Conservation (phyloP, 1,140 invertebrate genomes). For the Hydropsyche tenuis region DNA sequence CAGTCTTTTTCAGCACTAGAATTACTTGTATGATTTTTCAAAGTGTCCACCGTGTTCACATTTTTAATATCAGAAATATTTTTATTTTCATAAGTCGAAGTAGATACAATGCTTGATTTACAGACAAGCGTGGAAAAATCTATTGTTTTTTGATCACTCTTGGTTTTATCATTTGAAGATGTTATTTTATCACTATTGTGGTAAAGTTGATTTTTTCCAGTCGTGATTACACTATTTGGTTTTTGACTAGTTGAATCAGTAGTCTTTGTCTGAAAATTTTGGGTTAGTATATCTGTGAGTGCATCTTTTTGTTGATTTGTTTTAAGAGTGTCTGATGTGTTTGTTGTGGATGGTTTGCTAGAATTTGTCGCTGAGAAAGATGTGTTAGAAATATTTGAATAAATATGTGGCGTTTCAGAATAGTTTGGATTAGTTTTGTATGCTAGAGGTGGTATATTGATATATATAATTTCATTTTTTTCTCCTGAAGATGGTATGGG, state of each 20-base stretch:
- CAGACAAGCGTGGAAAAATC: conserved; percentile 31
- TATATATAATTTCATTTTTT: conserved; percentile 30
- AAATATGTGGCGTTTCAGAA: conserved; percentile 28
- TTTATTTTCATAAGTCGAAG: conserved; percentile 32
- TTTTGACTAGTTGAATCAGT: too few species aligned
- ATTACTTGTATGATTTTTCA: not conserved
- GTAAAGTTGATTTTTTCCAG: not conserved
- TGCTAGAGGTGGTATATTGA: conserved; percentile 19
- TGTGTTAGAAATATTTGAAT: conserved; percentile 9
- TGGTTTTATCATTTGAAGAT: conserved; percentile 1
- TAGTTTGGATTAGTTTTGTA: conserved; percentile 16
- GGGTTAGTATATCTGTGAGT: conserved; percentile 3
- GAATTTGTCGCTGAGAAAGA: not conserved
- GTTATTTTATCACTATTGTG: not conserved
- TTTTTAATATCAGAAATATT: not conserved
- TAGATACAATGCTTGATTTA: conserved; percentile 32
- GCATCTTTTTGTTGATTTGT: conserved; percentile 6
- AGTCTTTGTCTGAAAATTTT: not conserved
- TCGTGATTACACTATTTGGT: too few species aligned
- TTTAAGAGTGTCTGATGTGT: not conserved
- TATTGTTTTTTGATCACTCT: conserved; percentile 3
- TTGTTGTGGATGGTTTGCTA: not conserved
- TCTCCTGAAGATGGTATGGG: conserved; percentile 44
- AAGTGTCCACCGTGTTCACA: not conserved
- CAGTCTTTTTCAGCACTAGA: too few species aligned